These are phyloP conservation scores for Epizoanthus ramosus DNA, from an alignment of 92 coral and sea anemone species.

Conservation along the genomic window DNA sequence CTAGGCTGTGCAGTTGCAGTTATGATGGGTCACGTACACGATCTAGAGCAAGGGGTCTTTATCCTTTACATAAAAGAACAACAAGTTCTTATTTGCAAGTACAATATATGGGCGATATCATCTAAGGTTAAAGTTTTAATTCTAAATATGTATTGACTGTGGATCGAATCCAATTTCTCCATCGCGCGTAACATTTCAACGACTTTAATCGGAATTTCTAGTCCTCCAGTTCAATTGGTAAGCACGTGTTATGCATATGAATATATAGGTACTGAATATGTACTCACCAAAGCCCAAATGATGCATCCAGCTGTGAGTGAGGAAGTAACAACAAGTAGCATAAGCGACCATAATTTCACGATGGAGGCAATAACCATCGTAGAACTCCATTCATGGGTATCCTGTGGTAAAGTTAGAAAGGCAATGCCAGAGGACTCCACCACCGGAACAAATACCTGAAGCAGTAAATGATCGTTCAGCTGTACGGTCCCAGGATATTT, in stretches of 20 bases:
- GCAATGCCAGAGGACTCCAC: constrained; percentile 82
- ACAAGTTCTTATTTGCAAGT: too few species aligned
- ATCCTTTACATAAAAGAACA: too few species aligned
- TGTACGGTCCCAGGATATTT: too few species aligned
- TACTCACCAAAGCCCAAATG: constrained; percentile 11
- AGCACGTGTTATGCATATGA: not conserved
- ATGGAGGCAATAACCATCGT: not conserved
- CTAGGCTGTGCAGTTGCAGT: too few species aligned
- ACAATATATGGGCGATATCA: too few species aligned
- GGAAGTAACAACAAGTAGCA: not conserved
- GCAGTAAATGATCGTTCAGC: not conserved
- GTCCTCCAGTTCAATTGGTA: not conserved
- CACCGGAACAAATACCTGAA: constrained; percentile 60
- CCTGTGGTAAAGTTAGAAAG: constrained; percentile 38
- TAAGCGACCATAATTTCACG: not conserved
- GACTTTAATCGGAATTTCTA: not conserved
- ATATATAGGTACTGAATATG: not conserved
- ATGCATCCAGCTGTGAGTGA: constrained; percentile 1
- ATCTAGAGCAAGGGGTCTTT: too few species aligned
- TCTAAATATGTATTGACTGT: too few species aligned
- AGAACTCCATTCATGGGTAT: not conserved
- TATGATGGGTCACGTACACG: too few species aligned
- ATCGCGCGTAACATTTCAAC: not conserved
- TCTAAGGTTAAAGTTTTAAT: too few species aligned
- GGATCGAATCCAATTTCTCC: too few species aligned